These are phyloP conservation scores for Merluccius polli DNA, from an alignment of 2,797 vertebrate species.

Conservation along the genomic window DNA sequence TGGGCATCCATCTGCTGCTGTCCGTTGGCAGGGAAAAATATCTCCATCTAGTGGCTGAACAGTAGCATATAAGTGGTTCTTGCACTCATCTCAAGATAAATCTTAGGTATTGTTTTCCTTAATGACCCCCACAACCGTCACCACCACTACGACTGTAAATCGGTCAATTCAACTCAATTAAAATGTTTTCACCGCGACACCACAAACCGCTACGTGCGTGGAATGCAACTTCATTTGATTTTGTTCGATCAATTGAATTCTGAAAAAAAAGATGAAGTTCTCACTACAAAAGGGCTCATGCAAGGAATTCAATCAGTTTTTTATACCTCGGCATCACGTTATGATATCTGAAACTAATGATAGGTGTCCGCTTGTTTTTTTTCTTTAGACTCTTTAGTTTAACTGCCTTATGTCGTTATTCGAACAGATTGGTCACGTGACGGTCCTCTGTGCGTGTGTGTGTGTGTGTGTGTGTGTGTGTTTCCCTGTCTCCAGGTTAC, in stretches of 20 bases:
- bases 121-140: conserved; percentile 25
- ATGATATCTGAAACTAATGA: neutral
- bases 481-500: conserved; percentile 76
- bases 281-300: conserved; percentile 27
- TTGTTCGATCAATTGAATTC: neutral
- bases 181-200: neutral
- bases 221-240: neutral
- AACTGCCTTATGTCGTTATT: neutral
- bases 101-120: conserved; percentile 38
- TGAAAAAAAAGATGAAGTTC: neutral
- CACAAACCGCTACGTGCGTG: neutral
- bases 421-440: neutral
- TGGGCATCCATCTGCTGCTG: conserved; percentile 24
- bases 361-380: neutral
- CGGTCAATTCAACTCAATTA: neutral
- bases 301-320: conserved; percentile 28
- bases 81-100: conserved; percentile 20
- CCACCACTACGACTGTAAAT: neutral
- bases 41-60: conserved; percentile 56
- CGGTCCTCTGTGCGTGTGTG: neutral
- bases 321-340: neutral
- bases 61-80: conserved; percentile 23
- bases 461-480: no score
- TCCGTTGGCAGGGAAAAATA: conserved; percentile 39
- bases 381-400: no score